Conservation (phyloP, 2,888 invertebrate genomes). For the Eupsilia transversa region DNA sequence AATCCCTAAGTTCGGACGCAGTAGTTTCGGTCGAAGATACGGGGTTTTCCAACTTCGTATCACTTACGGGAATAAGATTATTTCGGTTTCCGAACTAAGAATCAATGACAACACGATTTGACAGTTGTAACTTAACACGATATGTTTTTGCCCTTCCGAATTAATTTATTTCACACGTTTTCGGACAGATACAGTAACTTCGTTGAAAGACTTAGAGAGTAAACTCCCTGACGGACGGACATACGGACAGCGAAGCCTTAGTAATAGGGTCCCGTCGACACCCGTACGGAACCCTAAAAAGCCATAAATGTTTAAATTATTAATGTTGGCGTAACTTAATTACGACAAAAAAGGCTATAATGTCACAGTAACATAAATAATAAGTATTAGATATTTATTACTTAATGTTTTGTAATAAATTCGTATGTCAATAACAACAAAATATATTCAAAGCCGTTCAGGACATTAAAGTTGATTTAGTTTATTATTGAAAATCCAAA, state of each 20-base stretch:
- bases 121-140: too few species aligned
- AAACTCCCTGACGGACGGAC: too few species aligned
- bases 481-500: constrained; percentile 24
- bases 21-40: too few species aligned
- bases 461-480: constrained; percentile 9
- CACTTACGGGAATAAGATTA: too few species aligned
- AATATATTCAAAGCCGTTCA: constrained; percentile 28
- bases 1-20: too few species aligned
- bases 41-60: too few species aligned
- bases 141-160: too few species aligned
- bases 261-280: not conserved
- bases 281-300: not conserved
- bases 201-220: too few species aligned
- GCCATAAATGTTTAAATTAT: constrained; percentile 35
- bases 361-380: constrained; percentile 40
- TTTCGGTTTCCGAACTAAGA: too few species aligned
- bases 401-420: constrained; percentile 33
- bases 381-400: constrained; percentile 18
- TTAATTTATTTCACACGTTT: too few species aligned
- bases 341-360: constrained; percentile 43
- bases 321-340: constrained; percentile 38
- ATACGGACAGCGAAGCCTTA: not conserved
- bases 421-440: constrained; percentile 38
- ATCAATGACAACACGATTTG: too few species aligned
- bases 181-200: too few species aligned